Base-by-base conservation (phyloP, 2,888 invertebrate genomes). In the Caenorhabditis sp. region DNA sequence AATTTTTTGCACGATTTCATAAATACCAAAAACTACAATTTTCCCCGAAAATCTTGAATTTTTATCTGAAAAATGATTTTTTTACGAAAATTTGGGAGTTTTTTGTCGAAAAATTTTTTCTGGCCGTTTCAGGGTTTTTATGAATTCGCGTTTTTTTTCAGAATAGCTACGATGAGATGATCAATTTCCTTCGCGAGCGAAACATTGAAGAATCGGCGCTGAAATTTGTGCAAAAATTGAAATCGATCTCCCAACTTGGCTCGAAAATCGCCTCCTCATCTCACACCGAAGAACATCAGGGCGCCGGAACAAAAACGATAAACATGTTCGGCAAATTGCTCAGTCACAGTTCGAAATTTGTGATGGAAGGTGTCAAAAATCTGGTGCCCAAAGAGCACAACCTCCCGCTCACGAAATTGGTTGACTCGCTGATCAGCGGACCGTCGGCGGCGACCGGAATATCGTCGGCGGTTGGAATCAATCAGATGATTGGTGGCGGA, bases 271-370 rank as follows among this genome's bases (percentile, higher is more conserved):
- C 70, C 17, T 63, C 69, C n/a, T 27, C 65, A 1, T 50, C 72
- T 1, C 75, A 79, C 55, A 77, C 72, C 17, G 91, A 92, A 26
- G 93, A 92, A 87, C 94, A 94, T 85, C 89, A 89, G 27, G 96
- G 89, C 26, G 89, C 95, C 88, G 95, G 95, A 27, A 95, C 95
- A 0, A 95, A 95, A 90, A 97, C 97, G 0, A 78, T 79, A 69
- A 94, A 93, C 74, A 97, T 99, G 97, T 97, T 99, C 89, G 95
- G 95, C 10, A 99, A 97, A 89, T 91, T 99, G 65, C 94, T 99
- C 85, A 94, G 94, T 10, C 95, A 97, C 88, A 96, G 97, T 24
- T 97, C 97, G 0, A 94, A 95, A 43, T 97, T 99, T 89, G 96
- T 99, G 0, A 99, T 99, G 97, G 99, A 99, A 89, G 99, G 87